Conservation (phyloP, 2,888 invertebrate species). For the Dione juno region DNA sequence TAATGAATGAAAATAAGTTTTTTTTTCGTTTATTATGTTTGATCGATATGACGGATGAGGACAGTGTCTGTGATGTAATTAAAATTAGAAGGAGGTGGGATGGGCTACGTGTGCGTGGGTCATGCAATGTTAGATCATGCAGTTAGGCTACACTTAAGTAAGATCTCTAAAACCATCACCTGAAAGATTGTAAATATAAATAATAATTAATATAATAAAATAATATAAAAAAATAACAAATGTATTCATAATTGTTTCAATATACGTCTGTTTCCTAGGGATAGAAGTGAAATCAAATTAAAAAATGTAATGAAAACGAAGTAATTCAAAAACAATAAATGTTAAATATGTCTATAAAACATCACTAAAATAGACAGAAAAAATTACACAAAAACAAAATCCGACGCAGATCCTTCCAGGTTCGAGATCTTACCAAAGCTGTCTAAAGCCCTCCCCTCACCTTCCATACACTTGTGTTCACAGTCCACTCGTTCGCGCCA, state of each 20-base stretch:
- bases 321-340: not conserved
- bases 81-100: constrained; percentile 70
- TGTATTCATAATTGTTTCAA: not conserved
- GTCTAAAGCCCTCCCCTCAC: constrained; percentile 80
- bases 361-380: not conserved
- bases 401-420: constrained; percentile 23
- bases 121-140: constrained; percentile 78
- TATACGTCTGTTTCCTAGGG: not conserved
- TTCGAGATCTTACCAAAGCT: constrained; percentile 74
- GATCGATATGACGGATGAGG: constrained; percentile 31
- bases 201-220: constrained; percentile 20
- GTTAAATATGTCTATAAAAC: too few species aligned
- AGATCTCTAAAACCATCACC: constrained; percentile 62
- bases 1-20: not conserved
- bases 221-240: not conserved
- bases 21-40: constrained; percentile 7
- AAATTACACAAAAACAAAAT: not conserved
- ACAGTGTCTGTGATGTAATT: constrained; percentile 50
- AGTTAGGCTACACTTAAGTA: constrained; percentile 63
- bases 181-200: constrained; percentile 25
- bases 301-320: not conserved
- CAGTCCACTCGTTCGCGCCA: constrained; percentile 80
- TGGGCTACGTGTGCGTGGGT: constrained; percentile 68
- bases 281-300: not conserved
- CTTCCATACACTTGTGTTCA: constrained; percentile 80